Evolutionary conservation across 2,113 vertebrate genomes (phyloP).

Genomic region (Sterrhoptilus dennistouni): DNA sequence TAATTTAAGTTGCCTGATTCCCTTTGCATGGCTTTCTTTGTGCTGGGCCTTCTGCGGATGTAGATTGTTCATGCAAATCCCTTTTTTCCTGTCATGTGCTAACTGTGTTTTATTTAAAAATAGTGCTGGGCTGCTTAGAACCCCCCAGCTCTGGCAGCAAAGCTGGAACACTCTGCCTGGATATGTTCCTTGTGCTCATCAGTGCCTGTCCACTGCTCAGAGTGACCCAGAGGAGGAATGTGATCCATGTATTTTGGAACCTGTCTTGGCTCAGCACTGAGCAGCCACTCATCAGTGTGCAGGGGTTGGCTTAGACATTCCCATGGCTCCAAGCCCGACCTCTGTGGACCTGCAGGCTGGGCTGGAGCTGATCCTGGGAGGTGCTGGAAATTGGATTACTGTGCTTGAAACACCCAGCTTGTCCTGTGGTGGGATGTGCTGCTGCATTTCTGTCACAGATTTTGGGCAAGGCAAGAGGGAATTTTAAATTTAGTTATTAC

Average conservation of each 20-base stretch:
- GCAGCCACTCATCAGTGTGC: fast-evolving
- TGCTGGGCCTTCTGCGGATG: background rate
- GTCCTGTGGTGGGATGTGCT: background rate
- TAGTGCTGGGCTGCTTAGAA: background rate
- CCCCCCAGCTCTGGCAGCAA: background rate
- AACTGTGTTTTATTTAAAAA: background rate
- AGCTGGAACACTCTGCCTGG: background rate
- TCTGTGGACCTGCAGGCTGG: fast-evolving
- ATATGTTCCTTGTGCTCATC: background rate
- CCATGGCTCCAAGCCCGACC: fast-evolving
- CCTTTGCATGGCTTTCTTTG: background rate
- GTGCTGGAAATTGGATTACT: background rate
- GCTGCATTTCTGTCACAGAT: background rate
- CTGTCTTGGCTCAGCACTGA: background rate
- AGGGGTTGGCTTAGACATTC: background rate
- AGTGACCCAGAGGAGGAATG: background rate
- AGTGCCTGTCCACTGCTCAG: fast-evolving
- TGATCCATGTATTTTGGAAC: background rate
- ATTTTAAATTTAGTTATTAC: background rate
- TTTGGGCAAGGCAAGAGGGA: background rate
- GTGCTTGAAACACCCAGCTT: background rate
- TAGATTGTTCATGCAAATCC: background rate
- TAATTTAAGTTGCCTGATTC: background rate
- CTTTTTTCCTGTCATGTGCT: background rate
- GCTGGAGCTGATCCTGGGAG: background rate